These are phyloP conservation scores for Clanis bilineata DNA, from an alignment of 2,888 invertebrate species.

Conservation along the genomic window DNA sequence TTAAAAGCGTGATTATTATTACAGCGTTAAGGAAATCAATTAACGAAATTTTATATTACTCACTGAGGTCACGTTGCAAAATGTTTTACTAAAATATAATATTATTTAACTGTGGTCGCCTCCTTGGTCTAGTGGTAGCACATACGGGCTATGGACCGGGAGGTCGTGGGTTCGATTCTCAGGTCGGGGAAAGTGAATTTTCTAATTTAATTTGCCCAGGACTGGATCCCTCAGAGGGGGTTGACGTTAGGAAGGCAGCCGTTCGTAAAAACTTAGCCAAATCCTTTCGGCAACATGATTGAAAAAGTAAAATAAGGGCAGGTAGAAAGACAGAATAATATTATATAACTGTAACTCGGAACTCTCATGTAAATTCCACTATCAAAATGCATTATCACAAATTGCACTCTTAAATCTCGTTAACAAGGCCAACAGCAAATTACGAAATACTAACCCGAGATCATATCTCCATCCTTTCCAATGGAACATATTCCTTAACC, in stretches of 20 bases:
- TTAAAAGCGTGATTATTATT: background rate
- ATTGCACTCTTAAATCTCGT: background rate
- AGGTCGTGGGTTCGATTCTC: no score
- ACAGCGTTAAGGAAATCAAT: background rate
- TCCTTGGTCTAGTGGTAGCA: no score
- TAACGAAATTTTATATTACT: background rate
- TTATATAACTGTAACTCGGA: background rate
- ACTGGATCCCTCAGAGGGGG: no score
- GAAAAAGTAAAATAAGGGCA: no score
- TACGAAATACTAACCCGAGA: slow-evolving; percentile 17
- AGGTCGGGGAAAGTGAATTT: no score
- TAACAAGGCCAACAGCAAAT: slow-evolving; percentile 25
- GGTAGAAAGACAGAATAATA: background rate
- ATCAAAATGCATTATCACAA: background rate
- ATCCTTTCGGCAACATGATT: no score
- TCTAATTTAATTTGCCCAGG: no score
- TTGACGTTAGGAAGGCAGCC: no score
- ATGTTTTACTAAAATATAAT: background rate
- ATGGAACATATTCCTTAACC: slow-evolving; percentile 24
- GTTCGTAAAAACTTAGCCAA: no score
- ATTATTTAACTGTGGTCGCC: no score
- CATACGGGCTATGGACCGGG: no score
- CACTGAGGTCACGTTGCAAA: background rate
- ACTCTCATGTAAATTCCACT: background rate
- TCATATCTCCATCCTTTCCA: slow-evolving; percentile 20